A percentile compares a stretch with the other conserved stretches of the same genome.
These are phyloP conservation scores for Catocala fraxini DNA, from an alignment of 2,888 invertebrate species.

Conservation along the genomic window DNA sequence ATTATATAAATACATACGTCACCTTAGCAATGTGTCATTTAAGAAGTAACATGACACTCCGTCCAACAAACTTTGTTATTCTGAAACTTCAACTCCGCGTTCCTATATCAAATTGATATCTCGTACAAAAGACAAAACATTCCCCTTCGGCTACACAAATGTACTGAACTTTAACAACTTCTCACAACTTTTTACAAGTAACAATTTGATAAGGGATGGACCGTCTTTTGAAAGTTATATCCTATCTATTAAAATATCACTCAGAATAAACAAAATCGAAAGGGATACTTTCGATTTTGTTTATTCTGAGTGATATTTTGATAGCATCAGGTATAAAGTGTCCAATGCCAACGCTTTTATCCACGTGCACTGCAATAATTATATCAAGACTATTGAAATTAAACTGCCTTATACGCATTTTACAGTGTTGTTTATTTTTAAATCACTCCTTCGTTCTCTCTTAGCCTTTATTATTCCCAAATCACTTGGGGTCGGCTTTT, in stretches of 20 bases:
- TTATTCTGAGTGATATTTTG: neutral
- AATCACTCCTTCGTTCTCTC: no score
- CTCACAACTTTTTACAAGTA: constrained; percentile 35
- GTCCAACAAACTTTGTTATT: constrained; percentile 27
- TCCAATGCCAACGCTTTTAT: no score
- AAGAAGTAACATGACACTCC: neutral
- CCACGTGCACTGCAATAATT: no score
- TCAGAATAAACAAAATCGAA: no score
- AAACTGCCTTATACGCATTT: no score
- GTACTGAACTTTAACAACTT: constrained; percentile 34
- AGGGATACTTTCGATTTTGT: constrained; percentile 11
- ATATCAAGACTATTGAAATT: no score
- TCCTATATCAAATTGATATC: constrained; percentile 49
- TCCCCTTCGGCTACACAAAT: constrained; percentile 43
- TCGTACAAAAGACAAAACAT: constrained; percentile 51
- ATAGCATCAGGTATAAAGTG: no score
- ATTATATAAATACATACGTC: no score
- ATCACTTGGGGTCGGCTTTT: no score
- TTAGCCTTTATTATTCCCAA: no score
- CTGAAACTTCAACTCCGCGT: constrained; percentile 44
- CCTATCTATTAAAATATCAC: constrained; percentile 10
- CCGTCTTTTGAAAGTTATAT: constrained; percentile 9
- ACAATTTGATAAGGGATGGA: constrained; percentile 31
- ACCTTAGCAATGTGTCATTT: no score
- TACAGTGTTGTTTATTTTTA: no score